Evolutionary conservation across 2,113 vertebrate genomes (phyloP).

Genomic region (Orientallactaga bullata): DNA sequence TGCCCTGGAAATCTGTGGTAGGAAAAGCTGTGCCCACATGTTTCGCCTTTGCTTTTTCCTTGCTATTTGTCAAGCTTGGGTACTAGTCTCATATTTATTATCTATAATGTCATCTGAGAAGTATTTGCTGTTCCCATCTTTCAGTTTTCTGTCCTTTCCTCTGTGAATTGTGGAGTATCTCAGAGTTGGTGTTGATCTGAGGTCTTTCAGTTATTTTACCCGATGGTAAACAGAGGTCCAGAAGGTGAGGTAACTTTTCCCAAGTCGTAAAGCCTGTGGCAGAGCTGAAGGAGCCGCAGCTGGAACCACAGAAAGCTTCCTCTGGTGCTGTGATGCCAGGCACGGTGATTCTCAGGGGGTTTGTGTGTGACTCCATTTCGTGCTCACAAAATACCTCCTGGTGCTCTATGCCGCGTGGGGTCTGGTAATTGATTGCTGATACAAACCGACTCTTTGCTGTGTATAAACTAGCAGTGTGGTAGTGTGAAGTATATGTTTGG

Average conservation of each 20-base stretch:
- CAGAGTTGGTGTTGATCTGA: background rate
- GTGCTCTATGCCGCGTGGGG: background rate
- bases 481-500: background rate
- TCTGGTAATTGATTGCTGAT: background rate
- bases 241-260: constrained; percentile 67
- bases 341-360: background rate
- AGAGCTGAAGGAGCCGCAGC: background rate
- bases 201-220: constrained; percentile 16
- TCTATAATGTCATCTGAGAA: background rate
- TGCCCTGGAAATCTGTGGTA: background rate
- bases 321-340: background rate
- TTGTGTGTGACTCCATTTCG: background rate
- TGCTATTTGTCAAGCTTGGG: background rate
- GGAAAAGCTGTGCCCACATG: background rate
- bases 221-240: background rate
- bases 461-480: background rate
- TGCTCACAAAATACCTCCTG: background rate
- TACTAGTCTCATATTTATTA: background rate
- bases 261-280: constrained; percentile 15
- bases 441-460: background rate
- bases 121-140: background rate
- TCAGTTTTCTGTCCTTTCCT: background rate
- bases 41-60: constrained; percentile 1
- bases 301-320: background rate
- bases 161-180: background rate